Evolutionary conservation across 2,888 invertebrate genomes (phyloP), one percentile per base, ranked within the genome.

Genomic region (Microctonus hyperodae): DNA sequence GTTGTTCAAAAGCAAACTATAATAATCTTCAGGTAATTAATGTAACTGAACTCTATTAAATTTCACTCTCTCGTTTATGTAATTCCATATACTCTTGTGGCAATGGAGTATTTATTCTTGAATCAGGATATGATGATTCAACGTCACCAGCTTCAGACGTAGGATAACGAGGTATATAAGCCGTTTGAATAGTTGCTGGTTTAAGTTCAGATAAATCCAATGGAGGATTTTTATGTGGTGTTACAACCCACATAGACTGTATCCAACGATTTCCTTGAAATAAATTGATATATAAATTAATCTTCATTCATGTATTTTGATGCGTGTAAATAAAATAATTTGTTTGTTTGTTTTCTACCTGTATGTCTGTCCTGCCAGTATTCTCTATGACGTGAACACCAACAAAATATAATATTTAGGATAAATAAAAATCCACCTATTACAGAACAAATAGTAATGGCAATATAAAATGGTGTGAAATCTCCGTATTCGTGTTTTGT

Each of bases 391-490:
- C 89, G 89, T 0, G 94, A 94, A 81, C 94, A 92, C 82, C 91
- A 95, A 79, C 94, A 93, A 80, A 93, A 89, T 37, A 91, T 87
- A 33, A 94, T 86, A 83, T 95, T 95, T 68, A 95, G 81, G 70
- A 93, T 86, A 70, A 95, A 87, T 68, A 96, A 85, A 23, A 89
- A 85, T 10, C 90, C 87, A 63, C 90, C 88, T 73, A 95, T 83
- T 44, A 94, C 86, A 5, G 93, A 88, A 83, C 93, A 92, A 81
- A 95, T 88, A 28, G 91, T 90, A 71, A 95, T 91, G 20, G 90
- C 88, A 74, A 93, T 89, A 86, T 95, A 95, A 86, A 96, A 95
- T 53, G 91, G 89, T n/a, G 92, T 91, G 80, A 91, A 95, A 84
- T 95, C 91, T 69, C 93, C 91, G 84, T 86, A 87, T 83, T 88